Base-by-base conservation (phyloP, 2,888 invertebrate species). In the Ischnura elegans region DNA sequence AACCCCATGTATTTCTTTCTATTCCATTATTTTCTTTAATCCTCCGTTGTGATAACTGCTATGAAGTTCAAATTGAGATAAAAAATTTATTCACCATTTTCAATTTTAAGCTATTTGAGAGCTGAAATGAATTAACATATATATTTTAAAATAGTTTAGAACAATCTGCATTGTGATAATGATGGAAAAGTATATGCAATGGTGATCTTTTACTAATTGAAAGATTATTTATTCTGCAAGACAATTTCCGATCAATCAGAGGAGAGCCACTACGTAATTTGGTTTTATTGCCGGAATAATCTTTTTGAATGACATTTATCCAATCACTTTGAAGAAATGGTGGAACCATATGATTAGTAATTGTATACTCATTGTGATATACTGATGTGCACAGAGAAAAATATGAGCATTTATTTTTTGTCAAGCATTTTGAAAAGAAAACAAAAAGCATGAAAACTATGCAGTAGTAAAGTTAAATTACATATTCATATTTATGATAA, bases 351-450 rank as follows among this genome's bases (percentile, higher is more conserved):
- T 29, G 61, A 90, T 90, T 90, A 90, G 90, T 93, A 87, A 55
- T 66, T 87, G 87, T 93, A 93, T 87, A 87, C 51, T 87, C 66
- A 87, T 87, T 93, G 93, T 93, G 93, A 93, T 93, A 93, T 87
- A 93, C 55, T 55, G 36, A 21, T 36, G 90, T 93, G 93, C 93
- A 93, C 93, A 93, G 93, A 95, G 95, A 94, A 94, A 95, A 94
- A 95, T 95, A 95, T 94, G 95, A 96, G 96, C 96, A 96, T 96
- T 96, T 96, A 96, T 96, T 96, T 96, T 96, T 96, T 96, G 96
- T 95, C 95, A 95, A 96, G 96, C 96, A 96, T 96, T 96, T 96
- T 95, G 95, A 94, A 95, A 94, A 94, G 95, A 94, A 94, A 94
- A 94, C 94, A 85, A 94, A 94, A 93, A 94, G n/a, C 94, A 87